Conservation (phyloP, 2,797 vertebrate species). For the Picus viridis region DNA sequence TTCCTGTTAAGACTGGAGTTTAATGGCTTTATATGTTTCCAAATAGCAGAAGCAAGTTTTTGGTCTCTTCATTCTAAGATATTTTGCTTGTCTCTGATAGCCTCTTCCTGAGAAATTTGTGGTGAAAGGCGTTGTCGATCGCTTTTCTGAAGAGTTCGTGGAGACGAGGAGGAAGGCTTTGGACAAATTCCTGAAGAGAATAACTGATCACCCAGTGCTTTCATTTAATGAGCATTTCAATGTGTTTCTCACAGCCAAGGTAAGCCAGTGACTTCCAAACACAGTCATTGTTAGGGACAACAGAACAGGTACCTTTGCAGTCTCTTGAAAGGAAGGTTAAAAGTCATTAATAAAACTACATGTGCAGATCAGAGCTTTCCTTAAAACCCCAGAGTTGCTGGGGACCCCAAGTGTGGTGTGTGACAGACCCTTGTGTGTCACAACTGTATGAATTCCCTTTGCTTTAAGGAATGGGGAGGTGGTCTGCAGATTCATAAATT, state of each 20-base stretch:
- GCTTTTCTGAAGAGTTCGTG: slow-evolving; percentile 86
- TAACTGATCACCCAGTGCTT: slow-evolving; percentile 84
- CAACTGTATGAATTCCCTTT: background rate
- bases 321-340: background rate
- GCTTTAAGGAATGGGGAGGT: background rate
- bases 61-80: background rate
- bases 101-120: slow-evolving; percentile 87
- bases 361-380: background rate
- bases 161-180: slow-evolving; percentile 84
- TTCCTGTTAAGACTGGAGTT: background rate
- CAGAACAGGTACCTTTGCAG: background rate
- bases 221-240: slow-evolving; percentile 85
- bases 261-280: slow-evolving; percentile 46
- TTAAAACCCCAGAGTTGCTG: background rate
- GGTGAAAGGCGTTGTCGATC: slow-evolving; percentile 85
- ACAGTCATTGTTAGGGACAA: background rate
- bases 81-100: slow-evolving; percentile 58
- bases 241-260: slow-evolving; percentile 85
- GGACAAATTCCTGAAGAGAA: slow-evolving; percentile 85
- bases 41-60: background rate
- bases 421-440: background rate
- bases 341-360: background rate
- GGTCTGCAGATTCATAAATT: background rate
- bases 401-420: background rate
- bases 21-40: background rate